Percentiles rank a stretch among this genome's conserved stretches.
Conservation (phyloP, 2,888 invertebrate genomes). For the Dryocosmus kuriphilus region DNA sequence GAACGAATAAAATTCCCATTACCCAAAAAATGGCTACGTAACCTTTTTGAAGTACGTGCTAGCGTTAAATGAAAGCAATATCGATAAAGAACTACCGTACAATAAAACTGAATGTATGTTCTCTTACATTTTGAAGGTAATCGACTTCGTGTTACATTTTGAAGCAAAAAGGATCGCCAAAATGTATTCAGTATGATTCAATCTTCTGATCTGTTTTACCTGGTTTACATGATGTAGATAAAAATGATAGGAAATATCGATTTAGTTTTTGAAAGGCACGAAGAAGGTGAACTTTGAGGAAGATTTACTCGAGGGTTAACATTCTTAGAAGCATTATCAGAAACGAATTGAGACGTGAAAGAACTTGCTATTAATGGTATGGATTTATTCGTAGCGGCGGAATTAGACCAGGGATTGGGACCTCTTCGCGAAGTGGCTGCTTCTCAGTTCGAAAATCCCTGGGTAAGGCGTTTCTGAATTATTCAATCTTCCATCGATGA, state of each 20-base stretch:
- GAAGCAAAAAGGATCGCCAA: no score
- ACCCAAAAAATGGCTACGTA: neutral
- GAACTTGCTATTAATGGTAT: constrained; percentile 67
- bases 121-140: no score
- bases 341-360: constrained; percentile 63
- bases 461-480: constrained; percentile 70
- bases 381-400: constrained; percentile 70
- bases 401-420: constrained; percentile 69
- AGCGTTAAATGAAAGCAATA: no score
- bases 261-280: neutral
- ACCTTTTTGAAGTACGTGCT: no score
- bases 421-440: constrained; percentile 59
- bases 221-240: neutral
- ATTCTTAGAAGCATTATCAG: constrained; percentile 48
- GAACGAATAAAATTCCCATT: neutral
- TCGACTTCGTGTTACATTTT: no score
- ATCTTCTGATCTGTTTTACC: neutral
- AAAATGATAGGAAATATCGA: neutral
- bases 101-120: no score
- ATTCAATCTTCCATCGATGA: constrained; percentile 70
- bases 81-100: no score
- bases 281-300: constrained; percentile 7
- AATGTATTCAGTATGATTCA: neutral
- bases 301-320: constrained; percentile 37
- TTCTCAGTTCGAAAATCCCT: constrained; percentile 68